Percentiles rank a stretch among this genome's conserved stretches.
Evolutionary conservation across 2,113 vertebrate genomes (phyloP).

Genomic region (Vanacampus margaritifer): DNA sequence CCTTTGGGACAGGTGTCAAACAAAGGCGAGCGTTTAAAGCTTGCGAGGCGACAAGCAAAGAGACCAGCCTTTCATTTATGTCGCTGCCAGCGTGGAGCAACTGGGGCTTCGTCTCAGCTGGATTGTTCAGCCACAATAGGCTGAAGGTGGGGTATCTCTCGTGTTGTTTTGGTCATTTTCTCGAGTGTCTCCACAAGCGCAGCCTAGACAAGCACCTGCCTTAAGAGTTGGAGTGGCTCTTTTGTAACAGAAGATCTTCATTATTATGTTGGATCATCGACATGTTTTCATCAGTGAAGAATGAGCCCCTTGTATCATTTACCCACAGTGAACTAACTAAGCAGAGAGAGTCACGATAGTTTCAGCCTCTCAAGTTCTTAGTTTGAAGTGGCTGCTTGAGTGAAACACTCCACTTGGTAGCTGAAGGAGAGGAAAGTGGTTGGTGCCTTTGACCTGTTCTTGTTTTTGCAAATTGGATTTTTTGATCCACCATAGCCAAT

Average conservation of each 20-base stretch:
- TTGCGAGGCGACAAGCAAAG: slow-evolving; percentile 41
- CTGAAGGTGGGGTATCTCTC: slow-evolving; percentile 35
- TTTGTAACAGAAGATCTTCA: neutral
- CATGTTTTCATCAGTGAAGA: neutral
- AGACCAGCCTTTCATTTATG: slow-evolving; percentile 42
- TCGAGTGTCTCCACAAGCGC: slow-evolving; percentile 19
- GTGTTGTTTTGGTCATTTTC: slow-evolving; percentile 40
- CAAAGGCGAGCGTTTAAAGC: slow-evolving; percentile 42
- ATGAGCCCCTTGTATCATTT: neutral
- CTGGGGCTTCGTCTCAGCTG: slow-evolving; percentile 15
- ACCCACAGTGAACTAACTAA: neutral
- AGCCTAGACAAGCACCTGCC: slow-evolving; percentile 16
- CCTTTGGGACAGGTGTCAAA: slow-evolving; percentile 27
- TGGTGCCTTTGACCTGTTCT: neutral
- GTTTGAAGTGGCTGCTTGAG: slow-evolving; percentile 2
- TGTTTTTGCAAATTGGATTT: neutral
- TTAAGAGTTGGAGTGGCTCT: slow-evolving; percentile 27
- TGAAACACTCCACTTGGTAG: neutral
- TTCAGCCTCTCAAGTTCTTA: neutral
- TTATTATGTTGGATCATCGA: neutral
- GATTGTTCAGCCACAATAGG: slow-evolving; percentile 54
- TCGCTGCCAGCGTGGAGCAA: slow-evolving; percentile 22
- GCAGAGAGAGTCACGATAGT: neutral
- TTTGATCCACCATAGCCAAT: neutral
- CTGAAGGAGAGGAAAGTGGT: neutral